These are phyloP conservation scores for Oncorhynchus nerka DNA, from an alignment of 2,113 vertebrate genomes.

Conservation along the genomic window DNA sequence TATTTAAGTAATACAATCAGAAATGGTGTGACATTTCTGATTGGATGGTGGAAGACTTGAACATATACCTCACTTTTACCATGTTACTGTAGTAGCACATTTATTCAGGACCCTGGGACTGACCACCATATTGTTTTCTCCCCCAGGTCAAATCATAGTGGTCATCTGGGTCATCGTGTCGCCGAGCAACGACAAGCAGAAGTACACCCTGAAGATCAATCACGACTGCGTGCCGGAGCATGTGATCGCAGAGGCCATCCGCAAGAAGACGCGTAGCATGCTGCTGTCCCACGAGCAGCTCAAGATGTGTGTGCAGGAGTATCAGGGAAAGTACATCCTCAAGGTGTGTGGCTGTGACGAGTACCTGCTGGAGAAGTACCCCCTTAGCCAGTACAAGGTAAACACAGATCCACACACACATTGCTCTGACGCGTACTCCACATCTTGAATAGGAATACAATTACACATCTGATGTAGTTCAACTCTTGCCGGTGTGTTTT, in stretches of 20 bases:
- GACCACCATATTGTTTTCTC: slow-evolving; percentile 27
- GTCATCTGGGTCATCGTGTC: slow-evolving; percentile 99
- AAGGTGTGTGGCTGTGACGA: slow-evolving; percentile 99
- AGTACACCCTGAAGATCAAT: slow-evolving; percentile 97
- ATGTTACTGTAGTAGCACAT: too few species aligned
- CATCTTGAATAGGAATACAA: neutral
- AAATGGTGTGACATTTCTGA: neutral
- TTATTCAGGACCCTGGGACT: neutral
- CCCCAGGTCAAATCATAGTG: slow-evolving; percentile 95
- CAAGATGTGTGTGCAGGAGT: slow-evolving; percentile 97
- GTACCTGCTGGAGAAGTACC: slow-evolving; percentile 97
- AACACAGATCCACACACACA: neutral
- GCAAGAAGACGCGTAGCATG: slow-evolving; percentile 97
- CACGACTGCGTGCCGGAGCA: slow-evolving; percentile 97
- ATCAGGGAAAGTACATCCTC: slow-evolving; percentile 98
- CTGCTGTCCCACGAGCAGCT: slow-evolving; percentile 94
- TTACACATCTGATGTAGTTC: neutral
- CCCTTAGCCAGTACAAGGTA: slow-evolving; percentile 98
- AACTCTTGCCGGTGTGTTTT: neutral
- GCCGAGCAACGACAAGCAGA: slow-evolving; percentile 97
- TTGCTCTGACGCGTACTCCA: neutral
- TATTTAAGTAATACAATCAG: neutral
- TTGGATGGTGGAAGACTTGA: neutral
- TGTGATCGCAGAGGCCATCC: slow-evolving; percentile 97
- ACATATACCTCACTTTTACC: too few species aligned